Evolutionary conservation across 2,797 vertebrate genomes (phyloP), one percentile per base, ranked within the genome.

Genomic region (Anas bernieri): DNA sequence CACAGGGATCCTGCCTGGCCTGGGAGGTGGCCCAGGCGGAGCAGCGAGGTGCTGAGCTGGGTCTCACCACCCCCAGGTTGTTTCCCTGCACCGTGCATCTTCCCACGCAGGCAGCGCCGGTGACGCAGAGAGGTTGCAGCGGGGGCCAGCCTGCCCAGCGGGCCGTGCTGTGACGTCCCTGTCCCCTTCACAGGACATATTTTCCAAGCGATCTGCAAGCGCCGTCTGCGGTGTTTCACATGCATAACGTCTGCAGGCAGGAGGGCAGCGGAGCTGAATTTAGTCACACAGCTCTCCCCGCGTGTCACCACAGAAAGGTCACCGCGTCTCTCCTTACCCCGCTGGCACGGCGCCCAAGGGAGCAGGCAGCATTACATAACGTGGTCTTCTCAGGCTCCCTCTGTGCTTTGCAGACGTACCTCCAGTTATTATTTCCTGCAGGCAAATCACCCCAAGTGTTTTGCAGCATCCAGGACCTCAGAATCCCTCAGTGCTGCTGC

Each of bases 291-390:
- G 83, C 54, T 58, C 58, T 85, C 70, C 46, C 4, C 1, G 56
- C 4, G 92, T 90, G 89, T 70, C 79, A 52, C 56, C 66, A 33
- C 43, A 1, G 12, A 88, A 94, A 95, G 90, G 86, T 94, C 92
- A 78, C 46, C 0, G 3, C 62, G 62, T 61, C 75, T 92, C 83
- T 81, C 66, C 79, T 84, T 81, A 88, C 83, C 22, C 70, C 0
- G 9, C 70, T 85, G 92, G 90, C 86, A 0, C 3, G 0, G 54
- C 0, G 62, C 80, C 92, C 1, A 0, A 8, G 52, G 81, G 52
- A 58, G 31, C 12, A 2, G 46, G 86, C 6, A 2, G 33, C 67
- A 26, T 85, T 67, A 16, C 28, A 43, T 50, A 72, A 90, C 31
- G 25, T 1, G 14, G 50, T 56, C 64, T 46, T 10, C 22, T 15